Conservation (phyloP, 2,888 invertebrate species). For the Plebejus melissa region DNA sequence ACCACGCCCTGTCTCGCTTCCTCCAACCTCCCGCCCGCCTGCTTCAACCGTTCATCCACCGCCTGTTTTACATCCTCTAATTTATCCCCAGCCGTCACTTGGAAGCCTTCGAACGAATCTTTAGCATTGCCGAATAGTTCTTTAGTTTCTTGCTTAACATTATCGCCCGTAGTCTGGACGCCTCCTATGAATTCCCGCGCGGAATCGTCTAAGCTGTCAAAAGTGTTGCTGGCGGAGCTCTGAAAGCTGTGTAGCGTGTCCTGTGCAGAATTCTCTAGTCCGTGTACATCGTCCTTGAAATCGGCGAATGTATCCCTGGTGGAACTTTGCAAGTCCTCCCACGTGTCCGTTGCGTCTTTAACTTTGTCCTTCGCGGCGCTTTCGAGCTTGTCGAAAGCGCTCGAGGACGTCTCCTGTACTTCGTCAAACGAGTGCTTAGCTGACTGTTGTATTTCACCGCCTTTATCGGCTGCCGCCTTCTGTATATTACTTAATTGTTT, state of each 20-base stretch:
- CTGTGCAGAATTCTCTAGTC: constrained; percentile 63
- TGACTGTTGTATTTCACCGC: constrained; percentile 50
- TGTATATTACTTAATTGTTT: constrained; percentile 51
- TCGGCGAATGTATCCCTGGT: constrained; percentile 68
- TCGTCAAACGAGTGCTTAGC: constrained; percentile 61
- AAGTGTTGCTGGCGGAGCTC: constrained; percentile 72
- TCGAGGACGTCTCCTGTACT: constrained; percentile 67
- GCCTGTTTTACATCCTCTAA: constrained; percentile 61
- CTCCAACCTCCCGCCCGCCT: constrained; percentile 52
- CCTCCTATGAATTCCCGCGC: constrained; percentile 55
- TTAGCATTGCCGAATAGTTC: constrained; percentile 61
- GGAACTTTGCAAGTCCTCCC: constrained; percentile 68
- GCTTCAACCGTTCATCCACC: constrained; percentile 50
- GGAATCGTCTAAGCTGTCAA: constrained; percentile 70
- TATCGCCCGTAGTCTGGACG: constrained; percentile 47
- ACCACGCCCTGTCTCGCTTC: constrained; percentile 46
- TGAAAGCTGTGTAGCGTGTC: constrained; percentile 72
- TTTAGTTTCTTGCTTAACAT: constrained; percentile 51
- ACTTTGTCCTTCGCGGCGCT: constrained; percentile 69
- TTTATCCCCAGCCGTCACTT: constrained; percentile 68
- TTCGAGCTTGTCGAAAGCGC: constrained; percentile 71
- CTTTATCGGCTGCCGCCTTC: constrained; percentile 32
- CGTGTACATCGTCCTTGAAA: constrained; percentile 62
- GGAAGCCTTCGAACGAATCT: constrained; percentile 68
- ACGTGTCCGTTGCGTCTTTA: constrained; percentile 58